Evolutionary conservation across 1,140 invertebrate genomes (phyloP).

Genomic region (Trichonephila clavipes): DNA sequence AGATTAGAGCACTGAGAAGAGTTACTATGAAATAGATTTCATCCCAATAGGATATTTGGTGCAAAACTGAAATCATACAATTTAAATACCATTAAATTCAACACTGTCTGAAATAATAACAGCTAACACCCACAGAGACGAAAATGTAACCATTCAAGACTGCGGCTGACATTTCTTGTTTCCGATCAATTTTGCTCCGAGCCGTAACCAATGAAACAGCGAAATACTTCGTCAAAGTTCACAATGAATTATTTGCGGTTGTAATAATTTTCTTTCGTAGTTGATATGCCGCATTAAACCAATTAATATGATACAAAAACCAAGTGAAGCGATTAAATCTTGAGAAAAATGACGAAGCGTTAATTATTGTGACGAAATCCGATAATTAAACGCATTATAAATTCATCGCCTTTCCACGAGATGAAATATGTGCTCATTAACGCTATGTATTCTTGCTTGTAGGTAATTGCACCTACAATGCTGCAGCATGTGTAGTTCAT

Average conservation of each 20-base stretch:
- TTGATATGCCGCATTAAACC: not conserved
- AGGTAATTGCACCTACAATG: not conserved
- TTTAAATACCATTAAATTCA: no score
- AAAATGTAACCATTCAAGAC: no score
- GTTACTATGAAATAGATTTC: no score
- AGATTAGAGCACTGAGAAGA: no score
- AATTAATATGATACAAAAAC: not conserved
- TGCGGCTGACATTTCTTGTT: no score
- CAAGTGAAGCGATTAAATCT: not conserved
- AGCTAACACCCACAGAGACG: no score
- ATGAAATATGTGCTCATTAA: constrained; percentile 53
- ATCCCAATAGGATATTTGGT: no score
- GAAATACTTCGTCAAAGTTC: no score
- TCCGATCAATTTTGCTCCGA: no score
- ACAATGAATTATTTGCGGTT: not conserved
- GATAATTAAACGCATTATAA: constrained; percentile 34
- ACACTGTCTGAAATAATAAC: no score
- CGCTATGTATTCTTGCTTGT: not conserved
- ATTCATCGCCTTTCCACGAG: constrained; percentile 3
- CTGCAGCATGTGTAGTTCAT: not conserved
- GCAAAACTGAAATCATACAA: no score
- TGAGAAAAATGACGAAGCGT: not conserved
- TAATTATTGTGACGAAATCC: constrained; percentile 2
- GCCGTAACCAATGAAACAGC: no score
- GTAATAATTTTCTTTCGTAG: not conserved